phyloP scores from a whole-genome alignment of 2,797 vertebrate species.

The Siniperca scherzeri region DNA sequence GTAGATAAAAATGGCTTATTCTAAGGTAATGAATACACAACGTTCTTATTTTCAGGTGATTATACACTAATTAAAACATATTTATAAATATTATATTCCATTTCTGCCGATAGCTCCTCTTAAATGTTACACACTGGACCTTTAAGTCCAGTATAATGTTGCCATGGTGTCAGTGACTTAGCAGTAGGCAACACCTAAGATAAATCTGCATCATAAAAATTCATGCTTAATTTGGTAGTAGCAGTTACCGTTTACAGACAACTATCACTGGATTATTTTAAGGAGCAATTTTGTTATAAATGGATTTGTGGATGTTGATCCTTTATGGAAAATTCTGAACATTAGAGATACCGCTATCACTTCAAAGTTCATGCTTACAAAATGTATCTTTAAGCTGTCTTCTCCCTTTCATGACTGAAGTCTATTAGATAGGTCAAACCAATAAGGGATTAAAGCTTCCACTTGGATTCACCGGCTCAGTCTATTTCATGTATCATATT shows the following conservation, averaged over 20 bases:
- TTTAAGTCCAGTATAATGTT: too few species aligned
- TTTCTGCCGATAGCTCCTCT: too few species aligned
- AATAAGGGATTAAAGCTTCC: neutral
- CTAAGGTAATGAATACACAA: too few species aligned
- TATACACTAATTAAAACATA: too few species aligned
- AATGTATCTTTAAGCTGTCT: neutral
- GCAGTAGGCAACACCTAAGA: neutral
- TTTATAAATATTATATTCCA: too few species aligned
- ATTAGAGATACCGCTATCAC: neutral
- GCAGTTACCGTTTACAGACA: neutral
- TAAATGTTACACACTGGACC: too few species aligned
- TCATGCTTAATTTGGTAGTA: neutral
- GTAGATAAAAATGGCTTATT: too few species aligned
- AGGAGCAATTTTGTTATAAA: neutral
- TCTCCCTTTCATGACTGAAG: neutral
- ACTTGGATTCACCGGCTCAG: neutral
- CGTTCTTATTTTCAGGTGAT: too few species aligned
- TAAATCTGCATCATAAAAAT: neutral
- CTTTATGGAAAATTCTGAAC: conserved; percentile 1
- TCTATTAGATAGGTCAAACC: neutral
- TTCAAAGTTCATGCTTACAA: neutral
- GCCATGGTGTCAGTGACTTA: too few species aligned
- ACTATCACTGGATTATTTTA: neutral
- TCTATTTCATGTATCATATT: neutral
- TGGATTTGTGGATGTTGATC: conserved; percentile 7